These are phyloP conservation scores for Axis porcinus DNA, from an alignment of 2,113 vertebrate genomes.

Conservation along the genomic window DNA sequence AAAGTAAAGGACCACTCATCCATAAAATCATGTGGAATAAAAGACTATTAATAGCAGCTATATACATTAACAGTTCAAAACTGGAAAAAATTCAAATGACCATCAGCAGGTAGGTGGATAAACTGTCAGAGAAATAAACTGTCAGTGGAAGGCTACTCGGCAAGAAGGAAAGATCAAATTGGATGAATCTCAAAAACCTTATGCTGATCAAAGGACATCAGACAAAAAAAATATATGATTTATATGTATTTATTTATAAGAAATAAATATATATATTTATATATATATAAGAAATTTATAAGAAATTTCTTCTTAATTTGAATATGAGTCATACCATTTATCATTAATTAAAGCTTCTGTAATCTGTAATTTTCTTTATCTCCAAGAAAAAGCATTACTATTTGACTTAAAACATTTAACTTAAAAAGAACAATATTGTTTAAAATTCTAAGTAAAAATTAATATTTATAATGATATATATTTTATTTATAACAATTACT, in stretches of 20 bases:
- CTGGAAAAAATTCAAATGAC: not conserved
- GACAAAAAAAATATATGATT: not conserved
- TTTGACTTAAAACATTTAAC: not conserved
- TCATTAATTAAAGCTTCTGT: not conserved
- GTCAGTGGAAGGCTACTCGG: not conserved
- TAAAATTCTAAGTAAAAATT: constrained; percentile 2
- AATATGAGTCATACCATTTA: not conserved
- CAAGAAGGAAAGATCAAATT: not conserved
- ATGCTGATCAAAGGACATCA: not conserved
- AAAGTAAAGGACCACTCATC: not conserved
- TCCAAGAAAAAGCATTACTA: not conserved
- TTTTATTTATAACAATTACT: not conserved
- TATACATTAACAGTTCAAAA: not conserved
- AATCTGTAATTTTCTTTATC: not conserved
- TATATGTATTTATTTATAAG: not conserved
- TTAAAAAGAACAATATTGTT: not conserved
- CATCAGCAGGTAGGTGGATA: not conserved
- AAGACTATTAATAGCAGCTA: not conserved
- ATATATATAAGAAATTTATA: not conserved
- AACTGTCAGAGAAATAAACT: not conserved
- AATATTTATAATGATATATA: not conserved
- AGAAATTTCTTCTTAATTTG: not conserved
- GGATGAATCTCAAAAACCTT: not conserved
- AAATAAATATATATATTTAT: too few relatives aligned
- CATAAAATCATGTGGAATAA: not conserved